Base-by-base conservation (phyloP, 2,888 invertebrate genomes). In the Papilio protenor region DNA sequence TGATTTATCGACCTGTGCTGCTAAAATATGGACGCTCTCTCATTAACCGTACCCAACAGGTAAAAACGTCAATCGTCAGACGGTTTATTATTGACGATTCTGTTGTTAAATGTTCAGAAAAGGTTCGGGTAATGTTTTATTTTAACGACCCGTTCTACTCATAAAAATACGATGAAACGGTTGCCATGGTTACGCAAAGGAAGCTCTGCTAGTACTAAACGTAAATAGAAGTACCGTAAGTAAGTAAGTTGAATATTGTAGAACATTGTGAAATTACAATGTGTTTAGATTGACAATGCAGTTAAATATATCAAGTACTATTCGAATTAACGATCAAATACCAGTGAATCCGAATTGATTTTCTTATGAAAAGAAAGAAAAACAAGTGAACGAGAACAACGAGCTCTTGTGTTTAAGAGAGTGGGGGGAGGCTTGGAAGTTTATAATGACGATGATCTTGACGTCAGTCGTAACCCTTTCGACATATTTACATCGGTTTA, bases 1-100 rank as follows among this genome's bases (percentile, higher is more conserved):
- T 92, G 91, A 94, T 93, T 91, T 92, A 93, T 92, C 84, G 87
- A 83, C 84, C 81, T 82, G 84, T 84, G 83, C 81, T 85, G 86
- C 83, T 90, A 88, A 90, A 92, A 91, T 92, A 91, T 88, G 89
- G 86, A 84, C 84, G 83, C 82, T 80, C 84, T 82, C 87, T 90
- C 89, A 91, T 91, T 91, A 90, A 90, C 84, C 86, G 80, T 77
- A 82, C 82, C 82, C 86, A 85, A 86, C 88, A 89, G 88, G 90
- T 85, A 85, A 84, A 85, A 84, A 83, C 81, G 81, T 81, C 82
- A 80, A 82, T 80, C 77, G 77, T 69, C 78, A 71, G 73, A 72
- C 75, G 77, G 78, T 83, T 81, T 78, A 80, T 75, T 79, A 69
- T 79, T 79, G 79, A 79, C 76, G 79, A 77, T 80, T 77, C 73